These are phyloP conservation scores for Ametastegia equiseti DNA, from an alignment of 2,888 invertebrate species.

Conservation along the genomic window DNA sequence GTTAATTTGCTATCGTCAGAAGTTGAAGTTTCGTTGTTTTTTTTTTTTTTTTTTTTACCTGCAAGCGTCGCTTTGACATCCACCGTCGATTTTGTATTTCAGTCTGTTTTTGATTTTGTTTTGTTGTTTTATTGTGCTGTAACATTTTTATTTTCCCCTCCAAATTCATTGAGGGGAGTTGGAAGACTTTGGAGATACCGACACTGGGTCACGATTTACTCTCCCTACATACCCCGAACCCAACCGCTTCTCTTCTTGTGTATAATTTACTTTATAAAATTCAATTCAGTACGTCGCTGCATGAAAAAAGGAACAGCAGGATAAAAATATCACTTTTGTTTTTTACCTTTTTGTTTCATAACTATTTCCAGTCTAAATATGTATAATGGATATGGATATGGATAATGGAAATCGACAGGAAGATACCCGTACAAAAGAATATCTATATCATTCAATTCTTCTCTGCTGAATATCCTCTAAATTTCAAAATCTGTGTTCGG, in stretches of 20 bases:
- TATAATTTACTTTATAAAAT: neutral
- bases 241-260: neutral
- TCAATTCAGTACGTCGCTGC: neutral
- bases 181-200: neutral
- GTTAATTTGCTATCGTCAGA: neutral
- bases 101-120: neutral
- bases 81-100: neutral
- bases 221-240: neutral
- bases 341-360: neutral
- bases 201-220: neutral
- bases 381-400: too few relatives aligned
- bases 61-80: neutral
- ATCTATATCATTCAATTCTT: too few relatives aligned
- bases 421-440: too few relatives aligned
- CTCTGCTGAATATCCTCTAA: too few relatives aligned
- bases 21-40: constrained; percentile 2
- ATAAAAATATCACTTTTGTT: neutral
- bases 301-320: neutral
- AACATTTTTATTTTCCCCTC: neutral
- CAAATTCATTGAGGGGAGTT: constrained; percentile 12
- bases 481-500: too few relatives aligned
- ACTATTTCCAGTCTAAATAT: too few relatives aligned
- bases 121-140: neutral
- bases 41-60: neutral
- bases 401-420: too few relatives aligned